A percentile compares a stretch with the other conserved stretches of the same genome.
Conservation (phyloP, 2,797 vertebrate species). For the Benthosema pterotum region DNA sequence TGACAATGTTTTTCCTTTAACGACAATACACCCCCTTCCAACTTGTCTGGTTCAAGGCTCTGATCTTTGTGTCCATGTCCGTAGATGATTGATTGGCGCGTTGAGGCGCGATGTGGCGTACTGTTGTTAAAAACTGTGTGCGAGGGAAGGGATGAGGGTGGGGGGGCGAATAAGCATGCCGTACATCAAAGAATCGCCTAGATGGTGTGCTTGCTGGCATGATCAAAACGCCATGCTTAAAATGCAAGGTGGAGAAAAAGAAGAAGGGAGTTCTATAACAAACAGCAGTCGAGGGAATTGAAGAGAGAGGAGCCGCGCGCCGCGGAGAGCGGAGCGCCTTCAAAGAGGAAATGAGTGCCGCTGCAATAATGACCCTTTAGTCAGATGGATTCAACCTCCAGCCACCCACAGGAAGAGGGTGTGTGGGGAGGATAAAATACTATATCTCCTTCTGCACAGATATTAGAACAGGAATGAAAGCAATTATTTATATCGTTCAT, state of each 20-base stretch:
- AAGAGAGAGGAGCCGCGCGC: constrained; percentile 18
- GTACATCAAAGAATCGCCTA: constrained; percentile 71
- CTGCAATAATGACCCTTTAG: constrained; percentile 49
- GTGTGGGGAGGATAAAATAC: constrained; percentile 12
- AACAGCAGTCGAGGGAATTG: constrained; percentile 49
- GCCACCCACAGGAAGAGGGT: constrained; percentile 11
- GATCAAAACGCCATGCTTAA: constrained; percentile 72
- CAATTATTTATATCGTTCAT: constrained; percentile 58
- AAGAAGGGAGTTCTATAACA: constrained; percentile 42
- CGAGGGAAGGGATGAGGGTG: constrained; percentile 35
- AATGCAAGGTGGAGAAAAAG: constrained; percentile 54
- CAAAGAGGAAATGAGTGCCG: constrained; percentile 42
- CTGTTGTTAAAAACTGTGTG: constrained; percentile 64
- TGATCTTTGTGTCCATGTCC: constrained; percentile 33
- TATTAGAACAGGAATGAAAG: constrained; percentile 45
- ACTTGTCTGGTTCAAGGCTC: constrained; percentile 50
- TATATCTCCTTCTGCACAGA: constrained; percentile 28
- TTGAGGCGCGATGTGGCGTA: constrained; percentile 65
- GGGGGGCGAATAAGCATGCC: constrained; percentile 53
- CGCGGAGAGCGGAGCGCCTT: constrained; percentile 24
- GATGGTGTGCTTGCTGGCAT: constrained; percentile 60
- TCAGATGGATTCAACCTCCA: constrained; percentile 40
- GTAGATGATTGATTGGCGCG: constrained; percentile 66
- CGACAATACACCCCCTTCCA: constrained; percentile 33
- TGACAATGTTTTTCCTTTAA: constrained; percentile 48